A percentile compares a stretch with the other conserved stretches of the same genome.
phyloP scores from a whole-genome alignment of 1,140 invertebrate species.

The Dinoponera quadriceps region DNA sequence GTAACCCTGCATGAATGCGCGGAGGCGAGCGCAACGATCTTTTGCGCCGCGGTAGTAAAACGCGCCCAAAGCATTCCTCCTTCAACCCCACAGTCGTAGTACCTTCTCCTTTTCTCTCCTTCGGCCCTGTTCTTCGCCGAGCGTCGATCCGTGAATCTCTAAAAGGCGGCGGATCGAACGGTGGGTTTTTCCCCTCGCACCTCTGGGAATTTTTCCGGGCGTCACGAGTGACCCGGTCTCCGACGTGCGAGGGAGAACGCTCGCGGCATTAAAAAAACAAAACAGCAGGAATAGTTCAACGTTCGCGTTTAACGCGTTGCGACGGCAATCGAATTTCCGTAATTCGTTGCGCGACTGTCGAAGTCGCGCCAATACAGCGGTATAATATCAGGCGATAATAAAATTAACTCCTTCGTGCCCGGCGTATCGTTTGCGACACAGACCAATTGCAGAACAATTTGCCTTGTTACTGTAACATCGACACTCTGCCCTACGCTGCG shows the following conservation, averaged over 20 bases:
- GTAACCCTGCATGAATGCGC: slow-evolving; percentile 77
- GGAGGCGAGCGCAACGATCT: slow-evolving; percentile 58
- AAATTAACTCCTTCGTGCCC: not conserved
- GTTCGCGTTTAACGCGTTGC: not conserved
- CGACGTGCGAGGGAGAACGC: not conserved
- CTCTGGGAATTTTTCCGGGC: slow-evolving; percentile 30
- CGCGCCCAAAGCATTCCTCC: slow-evolving; percentile 27
- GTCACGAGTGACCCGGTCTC: slow-evolving; percentile 24
- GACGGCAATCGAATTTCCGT: not conserved
- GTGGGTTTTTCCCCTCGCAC: slow-evolving; percentile 28
- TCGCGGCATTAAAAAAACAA: slow-evolving; percentile 20
- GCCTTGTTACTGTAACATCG: not conserved
- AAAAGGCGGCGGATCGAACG: slow-evolving; percentile 27
- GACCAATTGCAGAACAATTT: not conserved
- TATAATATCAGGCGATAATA: not conserved
- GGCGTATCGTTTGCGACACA: not conserved
- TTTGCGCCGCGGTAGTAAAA: slow-evolving; percentile 64
- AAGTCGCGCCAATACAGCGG: not conserved
- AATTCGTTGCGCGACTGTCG: not conserved
- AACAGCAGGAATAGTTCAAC: not conserved
- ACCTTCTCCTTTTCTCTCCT: not conserved
- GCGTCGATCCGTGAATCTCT: slow-evolving; percentile 58
- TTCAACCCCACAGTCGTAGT: slow-evolving; percentile 1
- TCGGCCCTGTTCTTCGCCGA: not conserved
- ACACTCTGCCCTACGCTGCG: no score